phyloP scores from a whole-genome alignment of 92 coral and sea anemone genomes.

The Epizoanthus fatuus region DNA sequence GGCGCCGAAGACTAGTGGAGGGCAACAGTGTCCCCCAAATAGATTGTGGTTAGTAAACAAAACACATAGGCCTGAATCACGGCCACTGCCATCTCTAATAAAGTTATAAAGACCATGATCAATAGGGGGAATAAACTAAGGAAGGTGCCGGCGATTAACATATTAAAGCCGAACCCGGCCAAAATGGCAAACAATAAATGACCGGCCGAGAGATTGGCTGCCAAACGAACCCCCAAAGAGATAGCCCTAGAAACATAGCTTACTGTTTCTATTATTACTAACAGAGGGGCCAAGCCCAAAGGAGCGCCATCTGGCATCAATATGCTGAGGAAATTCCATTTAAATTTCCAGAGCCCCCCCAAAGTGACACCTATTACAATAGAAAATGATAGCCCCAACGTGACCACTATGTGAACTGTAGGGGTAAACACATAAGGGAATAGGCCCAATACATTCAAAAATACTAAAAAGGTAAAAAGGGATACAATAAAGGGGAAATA shows the following conservation, averaged over 20 bases:
- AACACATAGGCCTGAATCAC: conserved; percentile 91
- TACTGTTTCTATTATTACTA: conserved; percentile 86
- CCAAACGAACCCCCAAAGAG: conserved; percentile 92
- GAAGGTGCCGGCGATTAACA: conserved; percentile 74
- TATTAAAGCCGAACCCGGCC: conserved; percentile 88
- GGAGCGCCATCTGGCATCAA: conserved; percentile 94
- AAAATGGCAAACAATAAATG: conserved; percentile 90
- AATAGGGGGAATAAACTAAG: conserved; percentile 72
- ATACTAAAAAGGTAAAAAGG: conserved; percentile 81
- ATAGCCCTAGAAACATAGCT: conserved; percentile 87
- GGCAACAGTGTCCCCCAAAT: conserved; percentile 81
- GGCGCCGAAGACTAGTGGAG: conserved; percentile 56
- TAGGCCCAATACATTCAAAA: conserved; percentile 84
- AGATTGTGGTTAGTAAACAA: conserved; percentile 78
- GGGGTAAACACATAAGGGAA: conserved; percentile 86
- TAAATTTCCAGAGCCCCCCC: conserved; percentile 69
- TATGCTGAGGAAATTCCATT: conserved; percentile 80
- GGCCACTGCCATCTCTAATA: conserved; percentile 91
- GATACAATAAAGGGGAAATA: conserved; percentile 79
- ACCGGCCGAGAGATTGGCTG: conserved; percentile 92
- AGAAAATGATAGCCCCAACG: conserved; percentile 77
- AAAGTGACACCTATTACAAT: conserved; percentile 68
- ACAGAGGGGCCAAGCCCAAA: conserved; percentile 85
- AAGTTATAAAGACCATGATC: conserved; percentile 89
- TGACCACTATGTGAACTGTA: conserved; percentile 79